Conservation (phyloP, 2,797 vertebrate genomes). For the Psittacula echo region DNA sequence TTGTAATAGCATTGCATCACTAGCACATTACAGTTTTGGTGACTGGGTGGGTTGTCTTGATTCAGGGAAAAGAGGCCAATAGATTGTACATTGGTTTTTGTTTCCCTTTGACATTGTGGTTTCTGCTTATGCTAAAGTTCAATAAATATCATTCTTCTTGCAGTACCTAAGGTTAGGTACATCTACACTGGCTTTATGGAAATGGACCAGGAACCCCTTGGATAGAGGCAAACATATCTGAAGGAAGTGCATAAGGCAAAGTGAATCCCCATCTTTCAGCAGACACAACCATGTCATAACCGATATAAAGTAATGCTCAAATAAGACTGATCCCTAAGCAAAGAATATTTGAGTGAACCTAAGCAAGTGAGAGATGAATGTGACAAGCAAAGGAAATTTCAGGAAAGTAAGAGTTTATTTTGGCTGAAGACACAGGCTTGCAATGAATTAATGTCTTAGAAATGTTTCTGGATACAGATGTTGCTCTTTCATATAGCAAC, state of each 20-base stretch:
- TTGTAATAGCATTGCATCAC: neutral
- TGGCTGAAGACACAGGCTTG: neutral
- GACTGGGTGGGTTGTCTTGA: neutral
- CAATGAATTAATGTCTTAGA: neutral
- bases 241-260: neutral
- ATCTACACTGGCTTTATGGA: neutral
- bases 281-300: neutral
- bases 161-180: neutral
- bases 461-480: neutral
- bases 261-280: neutral
- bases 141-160: neutral
- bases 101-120: neutral
- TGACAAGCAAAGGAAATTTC: neutral
- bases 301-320: neutral
- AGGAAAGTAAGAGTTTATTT: neutral
- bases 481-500: neutral
- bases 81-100: fast-evolving
- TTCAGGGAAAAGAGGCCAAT: neutral
- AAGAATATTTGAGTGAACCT: neutral
- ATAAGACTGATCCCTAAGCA: neutral
- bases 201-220: neutral
- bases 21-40: neutral
- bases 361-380: neutral
- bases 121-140: neutral
- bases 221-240: neutral